These are phyloP conservation scores for Callorhinus ursinus DNA, from an alignment of 2,113 vertebrate species.

Conservation along the genomic window DNA sequence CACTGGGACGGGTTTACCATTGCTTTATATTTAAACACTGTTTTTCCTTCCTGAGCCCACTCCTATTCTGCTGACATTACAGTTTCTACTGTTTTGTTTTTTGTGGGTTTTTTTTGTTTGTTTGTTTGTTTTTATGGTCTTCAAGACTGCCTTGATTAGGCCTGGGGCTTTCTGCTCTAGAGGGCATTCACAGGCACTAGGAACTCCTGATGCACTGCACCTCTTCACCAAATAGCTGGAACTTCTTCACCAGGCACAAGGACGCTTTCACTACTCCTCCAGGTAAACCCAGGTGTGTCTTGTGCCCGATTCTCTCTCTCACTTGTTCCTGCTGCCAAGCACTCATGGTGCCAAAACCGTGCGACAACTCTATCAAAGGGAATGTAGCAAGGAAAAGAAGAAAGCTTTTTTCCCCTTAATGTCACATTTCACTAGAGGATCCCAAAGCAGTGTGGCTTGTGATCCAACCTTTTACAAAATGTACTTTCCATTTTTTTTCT, in stretches of 20 bases:
- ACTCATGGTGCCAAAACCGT: neutral
- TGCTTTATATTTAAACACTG: neutral
- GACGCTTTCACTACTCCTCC: accelerated
- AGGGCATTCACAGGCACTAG: neutral
- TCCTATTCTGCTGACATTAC: neutral
- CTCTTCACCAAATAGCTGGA: neutral
- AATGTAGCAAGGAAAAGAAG: neutral
- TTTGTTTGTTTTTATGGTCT: no score
- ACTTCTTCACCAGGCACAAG: neutral
- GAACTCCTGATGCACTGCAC: neutral
- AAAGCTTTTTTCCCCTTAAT: neutral
- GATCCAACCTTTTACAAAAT: neutral
- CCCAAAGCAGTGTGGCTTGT: neutral
- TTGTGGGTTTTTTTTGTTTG: neutral
- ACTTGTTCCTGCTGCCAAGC: neutral
- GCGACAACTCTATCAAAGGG: neutral
- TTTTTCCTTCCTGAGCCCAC: neutral
- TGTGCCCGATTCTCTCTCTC: neutral
- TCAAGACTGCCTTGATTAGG: neutral
- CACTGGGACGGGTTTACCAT: neutral
- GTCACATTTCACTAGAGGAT: neutral
- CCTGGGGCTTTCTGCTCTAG: neutral
- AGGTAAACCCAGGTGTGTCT: neutral
- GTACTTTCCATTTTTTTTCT: neutral
- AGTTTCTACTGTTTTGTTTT: neutral